Conservation (phyloP, 2,888 invertebrate genomes). For the Watsonalla binaria region DNA sequence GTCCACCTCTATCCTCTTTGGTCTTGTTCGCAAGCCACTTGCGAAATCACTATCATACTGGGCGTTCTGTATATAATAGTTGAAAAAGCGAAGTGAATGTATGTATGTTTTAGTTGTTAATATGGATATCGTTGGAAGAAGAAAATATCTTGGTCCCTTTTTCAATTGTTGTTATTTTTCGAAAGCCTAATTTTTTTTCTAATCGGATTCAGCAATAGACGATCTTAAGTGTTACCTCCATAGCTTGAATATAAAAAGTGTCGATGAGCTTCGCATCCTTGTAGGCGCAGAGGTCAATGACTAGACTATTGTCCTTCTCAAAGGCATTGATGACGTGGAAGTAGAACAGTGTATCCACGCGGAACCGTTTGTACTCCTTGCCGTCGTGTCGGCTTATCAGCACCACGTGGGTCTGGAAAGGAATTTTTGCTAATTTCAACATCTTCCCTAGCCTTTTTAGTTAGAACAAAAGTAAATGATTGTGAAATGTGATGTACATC, state of each 20-base stretch:
- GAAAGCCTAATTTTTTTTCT: too few relatives aligned
- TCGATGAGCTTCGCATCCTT: slow-evolving; percentile 89
- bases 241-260: slow-evolving; percentile 90
- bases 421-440: background rate
- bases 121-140: too few relatives aligned
- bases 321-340: slow-evolving; percentile 93
- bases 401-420: slow-evolving; percentile 80
- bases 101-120: too few relatives aligned
- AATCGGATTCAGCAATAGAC: too few relatives aligned
- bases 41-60: background rate
- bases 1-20: background rate
- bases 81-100: too few relatives aligned
- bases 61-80: background rate
- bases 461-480: too few relatives aligned
- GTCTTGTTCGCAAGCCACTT: background rate
- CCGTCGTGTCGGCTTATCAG: slow-evolving; percentile 81
- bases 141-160: too few relatives aligned
- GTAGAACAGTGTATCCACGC: slow-evolving; percentile 85
- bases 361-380: slow-evolving; percentile 55
- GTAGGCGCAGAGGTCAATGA: slow-evolving; percentile 91
- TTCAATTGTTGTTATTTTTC: too few relatives aligned
- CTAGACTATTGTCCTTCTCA: slow-evolving; percentile 82
- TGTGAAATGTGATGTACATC: too few relatives aligned
- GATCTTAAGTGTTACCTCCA: slow-evolving; percentile 37
- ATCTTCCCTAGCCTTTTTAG: background rate